Base-by-base conservation (phyloP, 2,113 vertebrate species). In the Cavia porcellus region DNA sequence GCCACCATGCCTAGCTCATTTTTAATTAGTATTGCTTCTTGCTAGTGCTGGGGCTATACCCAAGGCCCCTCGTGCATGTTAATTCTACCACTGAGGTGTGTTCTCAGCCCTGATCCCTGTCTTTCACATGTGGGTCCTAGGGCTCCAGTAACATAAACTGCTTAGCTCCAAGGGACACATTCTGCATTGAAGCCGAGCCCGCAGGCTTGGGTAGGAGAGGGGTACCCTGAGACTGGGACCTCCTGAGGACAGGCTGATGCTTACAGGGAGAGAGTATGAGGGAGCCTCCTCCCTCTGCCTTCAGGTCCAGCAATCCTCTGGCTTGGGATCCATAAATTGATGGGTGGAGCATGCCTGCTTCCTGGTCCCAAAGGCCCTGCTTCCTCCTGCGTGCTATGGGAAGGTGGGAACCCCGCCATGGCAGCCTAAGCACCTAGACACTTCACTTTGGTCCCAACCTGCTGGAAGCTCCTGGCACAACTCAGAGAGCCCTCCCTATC, bases 401-500 rank as follows among this genome's bases (percentile, higher is more conserved):
- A 50, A 79, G 5, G 35, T 13, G 30, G 85, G 87, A 52, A 55
- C 20, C 86, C 89, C 86, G 74, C 97, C 42, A 80, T 77, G 90
- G 75, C 68, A 96, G 96, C 87, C 35, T 6, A 20, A 77, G 68
- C 91, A 62, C 25, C 74, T 91, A 55, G 93, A 88, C 86, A 91
- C 42, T 87, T 82, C 55, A 59, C 50, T 85, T 72, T 91, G 75
- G 88, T 64, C 80, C 74, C 50, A 64, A 64, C 38, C 8, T 77
- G 8, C 85, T 90, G 57, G 70, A 66, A 77, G 47, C 66, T 94
- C 79, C 52, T 55, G n/a, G 81, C 52, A 20, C 47, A 79, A 77
- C 50, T 62, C 55, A 50, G 74, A 25, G 68, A 32, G 1, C 3
- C 82, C 15, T 83, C 45, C 79, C 47, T 45, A 52, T 15, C 38